These are phyloP conservation scores for Epicampocera succincta DNA, from an alignment of 2,888 invertebrate genomes.

Conservation along the genomic window DNA sequence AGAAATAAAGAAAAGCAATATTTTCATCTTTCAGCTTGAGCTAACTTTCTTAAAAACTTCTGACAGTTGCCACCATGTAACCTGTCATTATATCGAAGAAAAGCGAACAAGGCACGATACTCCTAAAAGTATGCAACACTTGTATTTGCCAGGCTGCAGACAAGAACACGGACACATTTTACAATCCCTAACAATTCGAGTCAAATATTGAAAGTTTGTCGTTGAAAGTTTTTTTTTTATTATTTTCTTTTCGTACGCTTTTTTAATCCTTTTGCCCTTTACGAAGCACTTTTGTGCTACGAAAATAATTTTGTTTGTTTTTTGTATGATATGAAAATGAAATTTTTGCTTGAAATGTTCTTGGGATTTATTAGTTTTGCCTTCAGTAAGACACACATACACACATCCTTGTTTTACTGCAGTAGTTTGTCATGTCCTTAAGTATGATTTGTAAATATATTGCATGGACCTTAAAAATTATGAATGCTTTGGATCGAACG, in stretches of 20 bases:
- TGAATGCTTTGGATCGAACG: not conserved
- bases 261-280: slow-evolving; percentile 22
- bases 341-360: too few relatives aligned
- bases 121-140: slow-evolving; percentile 59
- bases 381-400: too few relatives aligned
- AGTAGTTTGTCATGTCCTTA: too few relatives aligned
- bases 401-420: too few relatives aligned
- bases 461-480: too few relatives aligned
- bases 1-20: too few relatives aligned
- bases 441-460: too few relatives aligned
- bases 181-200: slow-evolving; percentile 48
- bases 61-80: slow-evolving; percentile 67
- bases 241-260: not conserved
- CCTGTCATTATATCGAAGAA: slow-evolving; percentile 56
- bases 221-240: slow-evolving; percentile 39
- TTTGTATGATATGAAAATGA: too few relatives aligned
- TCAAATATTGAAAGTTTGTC: slow-evolving; percentile 64
- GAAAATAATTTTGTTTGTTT: too few relatives aligned
- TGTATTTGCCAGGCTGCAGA: slow-evolving; percentile 56
- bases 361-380: too few relatives aligned
- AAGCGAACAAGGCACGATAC: slow-evolving; percentile 32
- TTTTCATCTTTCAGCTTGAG: too few relatives aligned
- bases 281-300: too few relatives aligned
- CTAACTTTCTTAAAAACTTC: slow-evolving; percentile 51
- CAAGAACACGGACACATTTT: not conserved